Percentiles rank a stretch among this genome's conserved stretches.
Conservation (phyloP, 2,797 vertebrate genomes). For the Hippocampus kuda region DNA sequence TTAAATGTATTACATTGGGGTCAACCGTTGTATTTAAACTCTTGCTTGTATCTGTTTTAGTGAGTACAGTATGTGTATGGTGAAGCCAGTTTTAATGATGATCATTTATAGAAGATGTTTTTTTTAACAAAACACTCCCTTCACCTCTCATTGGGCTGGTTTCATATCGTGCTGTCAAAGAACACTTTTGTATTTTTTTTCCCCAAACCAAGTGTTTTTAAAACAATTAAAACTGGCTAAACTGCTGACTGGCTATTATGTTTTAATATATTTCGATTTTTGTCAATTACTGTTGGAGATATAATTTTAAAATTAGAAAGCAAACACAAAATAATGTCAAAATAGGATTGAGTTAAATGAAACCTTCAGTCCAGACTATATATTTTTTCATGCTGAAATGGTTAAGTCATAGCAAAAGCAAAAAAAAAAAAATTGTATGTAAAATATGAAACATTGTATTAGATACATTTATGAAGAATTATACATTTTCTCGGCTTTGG, state of each 20-base stretch:
- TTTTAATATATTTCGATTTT: background rate
- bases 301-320: background rate
- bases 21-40: slow-evolving; percentile 79
- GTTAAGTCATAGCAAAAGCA: too few species aligned
- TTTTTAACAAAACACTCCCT: slow-evolving; percentile 74
- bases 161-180: slow-evolving; percentile 78
- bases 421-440: too few species aligned
- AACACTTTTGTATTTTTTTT: slow-evolving; percentile 97
- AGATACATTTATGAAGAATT: too few species aligned
- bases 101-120: slow-evolving; percentile 64
- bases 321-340: background rate
- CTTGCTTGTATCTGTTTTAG: slow-evolving; percentile 80
- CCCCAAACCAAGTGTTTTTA: slow-evolving; percentile 78
- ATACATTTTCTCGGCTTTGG: too few species aligned
- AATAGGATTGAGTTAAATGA: background rate
- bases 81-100: slow-evolving; percentile 64
- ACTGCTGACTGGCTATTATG: slow-evolving; percentile 45
- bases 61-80: slow-evolving; percentile 71
- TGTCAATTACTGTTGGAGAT: background rate
- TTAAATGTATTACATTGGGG: slow-evolving; percentile 73
- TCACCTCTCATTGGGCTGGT: slow-evolving; percentile 78
- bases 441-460: too few species aligned
- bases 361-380: too few species aligned
- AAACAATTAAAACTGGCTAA: slow-evolving; percentile 81
- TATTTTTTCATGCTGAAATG: too few species aligned